Percentiles rank a stretch among this genome's conserved stretches.
These are phyloP conservation scores for Uria lomvia DNA, from an alignment of 2,113 vertebrate species.

Conservation along the genomic window DNA sequence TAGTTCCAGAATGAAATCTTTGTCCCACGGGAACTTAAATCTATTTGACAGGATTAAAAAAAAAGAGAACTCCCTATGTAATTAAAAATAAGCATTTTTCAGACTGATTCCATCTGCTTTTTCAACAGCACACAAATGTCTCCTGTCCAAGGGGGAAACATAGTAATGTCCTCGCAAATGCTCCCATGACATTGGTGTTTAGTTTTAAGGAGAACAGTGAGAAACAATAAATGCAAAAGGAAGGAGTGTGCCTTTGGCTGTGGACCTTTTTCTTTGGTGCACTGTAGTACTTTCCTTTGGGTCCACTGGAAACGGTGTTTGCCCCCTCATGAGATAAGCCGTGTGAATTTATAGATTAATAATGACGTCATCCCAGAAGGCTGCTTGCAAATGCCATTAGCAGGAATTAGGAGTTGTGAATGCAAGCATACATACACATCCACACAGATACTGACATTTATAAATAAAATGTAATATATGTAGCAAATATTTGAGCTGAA, in stretches of 20 bases:
- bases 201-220: not conserved
- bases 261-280: not conserved
- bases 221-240: not conserved
- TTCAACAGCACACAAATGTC: not conserved
- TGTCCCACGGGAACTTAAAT: not conserved
- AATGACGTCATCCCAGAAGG: not conserved
- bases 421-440: not conserved
- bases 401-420: not conserved
- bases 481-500: not conserved
- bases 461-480: not conserved
- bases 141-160: conserved; percentile 11
- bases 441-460: not conserved
- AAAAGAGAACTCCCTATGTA: not conserved
- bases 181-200: not conserved
- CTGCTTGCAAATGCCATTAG: not conserved
- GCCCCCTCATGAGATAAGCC: not conserved
- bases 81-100: conserved; percentile 17
- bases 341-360: not conserved
- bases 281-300: not conserved
- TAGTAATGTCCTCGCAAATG: not conserved
- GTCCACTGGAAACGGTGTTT: not conserved
- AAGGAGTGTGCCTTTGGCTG: not conserved
- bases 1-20: not conserved
- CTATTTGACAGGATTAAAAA: not conserved
- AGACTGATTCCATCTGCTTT: conserved; percentile 47